These are phyloP conservation scores for Mareca strepera DNA, from an alignment of 2,797 vertebrate species.

Conservation along the genomic window DNA sequence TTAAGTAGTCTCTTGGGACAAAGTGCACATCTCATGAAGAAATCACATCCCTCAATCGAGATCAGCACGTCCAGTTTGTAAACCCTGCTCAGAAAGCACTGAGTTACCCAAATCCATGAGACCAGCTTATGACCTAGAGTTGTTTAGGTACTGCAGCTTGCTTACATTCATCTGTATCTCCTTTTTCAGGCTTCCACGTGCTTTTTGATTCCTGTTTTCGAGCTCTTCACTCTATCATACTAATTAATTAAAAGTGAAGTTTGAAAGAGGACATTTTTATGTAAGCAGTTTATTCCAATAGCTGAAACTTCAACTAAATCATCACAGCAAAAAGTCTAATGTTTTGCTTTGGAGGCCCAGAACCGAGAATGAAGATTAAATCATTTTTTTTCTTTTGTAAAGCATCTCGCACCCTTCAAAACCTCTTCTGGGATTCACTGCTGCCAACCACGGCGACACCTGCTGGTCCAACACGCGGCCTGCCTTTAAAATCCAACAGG, in stretches of 20 bases:
- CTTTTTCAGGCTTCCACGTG: background rate
- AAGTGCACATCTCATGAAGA: background rate
- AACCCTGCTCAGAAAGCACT: background rate
- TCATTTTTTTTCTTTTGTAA: background rate
- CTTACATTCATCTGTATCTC: background rate
- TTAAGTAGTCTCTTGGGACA: background rate
- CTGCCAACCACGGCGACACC: conserved; percentile 16
- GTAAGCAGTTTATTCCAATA: background rate
- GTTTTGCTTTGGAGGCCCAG: background rate
- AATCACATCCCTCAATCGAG: background rate
- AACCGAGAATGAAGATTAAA: background rate
- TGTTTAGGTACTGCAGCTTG: background rate
- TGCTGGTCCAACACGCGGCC: background rate
- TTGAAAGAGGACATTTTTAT: background rate
- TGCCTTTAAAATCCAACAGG: background rate
- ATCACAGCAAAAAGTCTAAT: background rate
- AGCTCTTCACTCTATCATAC: background rate
- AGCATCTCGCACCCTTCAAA: background rate
- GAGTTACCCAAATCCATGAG: background rate
- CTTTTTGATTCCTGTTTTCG: background rate
- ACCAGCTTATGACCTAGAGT: background rate
- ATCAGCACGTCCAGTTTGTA: background rate
- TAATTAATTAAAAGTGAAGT: background rate
- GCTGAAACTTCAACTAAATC: background rate
- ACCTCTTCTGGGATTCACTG: background rate